Evolutionary conservation across 2,888 invertebrate species (phyloP).

Genomic region (Scaptomyza tumidula): DNA sequence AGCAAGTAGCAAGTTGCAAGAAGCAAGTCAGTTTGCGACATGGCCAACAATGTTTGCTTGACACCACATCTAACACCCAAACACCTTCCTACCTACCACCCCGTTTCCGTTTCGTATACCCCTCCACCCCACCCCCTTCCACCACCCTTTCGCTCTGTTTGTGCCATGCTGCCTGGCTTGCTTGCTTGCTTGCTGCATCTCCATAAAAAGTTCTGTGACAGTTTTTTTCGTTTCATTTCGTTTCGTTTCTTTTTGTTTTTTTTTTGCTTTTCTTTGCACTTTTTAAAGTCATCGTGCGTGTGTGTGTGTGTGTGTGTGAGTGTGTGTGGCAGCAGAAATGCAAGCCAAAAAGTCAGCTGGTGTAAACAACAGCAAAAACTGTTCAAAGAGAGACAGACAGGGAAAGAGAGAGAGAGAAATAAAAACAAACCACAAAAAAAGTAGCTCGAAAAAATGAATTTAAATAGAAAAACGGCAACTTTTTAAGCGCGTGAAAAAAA

Average conservation of each 20-base stretch:
- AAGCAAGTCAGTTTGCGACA: constrained; percentile 26
- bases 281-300: constrained; percentile 59
- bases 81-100: too few species aligned
- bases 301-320: constrained; percentile 24
- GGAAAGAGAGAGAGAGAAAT: not conserved
- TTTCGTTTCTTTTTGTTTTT: constrained; percentile 35
- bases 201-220: constrained; percentile 77
- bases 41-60: constrained; percentile 54
- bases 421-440: constrained; percentile 24
- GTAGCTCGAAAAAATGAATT: constrained; percentile 24
- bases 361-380: constrained; percentile 36
- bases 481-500: constrained; percentile 60
- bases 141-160: too few species aligned
- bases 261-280: constrained; percentile 34
- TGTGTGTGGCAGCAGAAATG: constrained; percentile 47
- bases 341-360: constrained; percentile 56
- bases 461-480: constrained; percentile 58
- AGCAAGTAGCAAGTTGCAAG: too few species aligned
- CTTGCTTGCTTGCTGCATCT: constrained; percentile 46
- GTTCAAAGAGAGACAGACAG: not conserved
- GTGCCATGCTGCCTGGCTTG: constrained; percentile 15
- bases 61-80: constrained; percentile 12
- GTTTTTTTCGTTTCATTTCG: constrained; percentile 45
- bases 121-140: not conserved
- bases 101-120: too few species aligned